Percentiles rank a stretch among this genome's conserved stretches.
Conservation (phyloP, 2,797 vertebrate genomes). For the Epinephelus awoara region DNA sequence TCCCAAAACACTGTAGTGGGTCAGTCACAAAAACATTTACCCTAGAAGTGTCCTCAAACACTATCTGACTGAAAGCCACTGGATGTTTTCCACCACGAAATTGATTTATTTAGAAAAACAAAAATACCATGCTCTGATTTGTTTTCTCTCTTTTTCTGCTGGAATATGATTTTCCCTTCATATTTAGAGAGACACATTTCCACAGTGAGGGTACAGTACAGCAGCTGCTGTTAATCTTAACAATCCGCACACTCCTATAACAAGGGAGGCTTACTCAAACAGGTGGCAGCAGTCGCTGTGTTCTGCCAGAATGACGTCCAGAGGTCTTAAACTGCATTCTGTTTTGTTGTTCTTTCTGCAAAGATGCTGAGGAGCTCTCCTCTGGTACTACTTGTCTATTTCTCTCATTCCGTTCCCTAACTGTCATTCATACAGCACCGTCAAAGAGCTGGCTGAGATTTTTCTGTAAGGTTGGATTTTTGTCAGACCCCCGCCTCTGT, state of each 20-base stretch:
- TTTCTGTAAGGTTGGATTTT: slow-evolving; percentile 9
- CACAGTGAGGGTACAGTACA: neutral
- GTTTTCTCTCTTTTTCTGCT: neutral
- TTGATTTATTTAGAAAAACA: neutral
- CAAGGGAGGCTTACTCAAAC: slow-evolving; percentile 33
- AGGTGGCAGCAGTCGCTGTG: slow-evolving; percentile 39
- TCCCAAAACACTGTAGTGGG: neutral
- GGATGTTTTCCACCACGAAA: neutral
- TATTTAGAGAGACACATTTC: slow-evolving; percentile 17
- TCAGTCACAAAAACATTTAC: neutral
- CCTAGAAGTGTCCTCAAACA: neutral
- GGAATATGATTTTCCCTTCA: neutral
- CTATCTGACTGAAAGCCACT: neutral
- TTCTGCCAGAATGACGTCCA: slow-evolving; percentile 24
- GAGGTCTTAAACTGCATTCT: slow-evolving; percentile 33
- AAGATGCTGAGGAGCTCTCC: slow-evolving; percentile 13
- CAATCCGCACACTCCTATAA: slow-evolving; percentile 18
- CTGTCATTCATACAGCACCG: slow-evolving; percentile 10
- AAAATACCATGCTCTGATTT: neutral
- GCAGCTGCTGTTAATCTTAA: slow-evolving; percentile 41
- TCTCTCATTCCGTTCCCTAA: slow-evolving; percentile 2
- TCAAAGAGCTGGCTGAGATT: neutral
- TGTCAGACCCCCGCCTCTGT: neutral
- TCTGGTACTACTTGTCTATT: slow-evolving; percentile 1
- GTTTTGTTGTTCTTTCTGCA: slow-evolving; percentile 32